phyloP scores from a whole-genome alignment of 2,888 invertebrate species.

The Abrostola triplasia region DNA sequence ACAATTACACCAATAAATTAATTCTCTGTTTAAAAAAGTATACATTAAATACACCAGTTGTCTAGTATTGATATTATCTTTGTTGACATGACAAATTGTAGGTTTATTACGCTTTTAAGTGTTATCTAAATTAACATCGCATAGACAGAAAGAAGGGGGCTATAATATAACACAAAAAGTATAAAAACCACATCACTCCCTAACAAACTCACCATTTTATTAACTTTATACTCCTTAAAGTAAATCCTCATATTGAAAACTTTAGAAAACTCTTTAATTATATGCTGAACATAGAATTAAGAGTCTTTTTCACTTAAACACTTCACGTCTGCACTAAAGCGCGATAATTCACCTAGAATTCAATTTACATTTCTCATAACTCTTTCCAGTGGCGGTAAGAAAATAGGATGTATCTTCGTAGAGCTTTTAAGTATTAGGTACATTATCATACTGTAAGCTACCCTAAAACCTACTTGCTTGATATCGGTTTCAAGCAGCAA shows the following conservation, averaged over 20 bases:
- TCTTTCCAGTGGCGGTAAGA: constrained; percentile 25
- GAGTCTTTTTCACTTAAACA: constrained; percentile 61
- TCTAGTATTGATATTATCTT: too few relatives aligned
- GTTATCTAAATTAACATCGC: too few relatives aligned
- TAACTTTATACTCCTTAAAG: constrained; percentile 81
- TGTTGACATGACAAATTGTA: too few relatives aligned
- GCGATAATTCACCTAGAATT: constrained; percentile 36
- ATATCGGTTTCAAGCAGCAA: too few relatives aligned
- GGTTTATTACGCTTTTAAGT: too few relatives aligned
- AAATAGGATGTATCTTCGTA: too few relatives aligned
- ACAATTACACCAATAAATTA: constrained; percentile 31
- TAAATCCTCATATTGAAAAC: constrained; percentile 79
- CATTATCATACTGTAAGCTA: too few relatives aligned
- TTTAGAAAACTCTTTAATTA: constrained; percentile 72
- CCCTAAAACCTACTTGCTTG: too few relatives aligned
- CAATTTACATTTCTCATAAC: constrained; percentile 34
- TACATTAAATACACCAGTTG: too few relatives aligned
- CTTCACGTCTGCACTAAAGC: constrained; percentile 27
- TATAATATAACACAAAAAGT: background rate
- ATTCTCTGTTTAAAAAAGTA: too few relatives aligned
- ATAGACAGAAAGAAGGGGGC: background rate
- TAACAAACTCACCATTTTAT: constrained; percentile 76
- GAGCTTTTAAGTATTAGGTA: too few relatives aligned
- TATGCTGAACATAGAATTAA: constrained; percentile 82
- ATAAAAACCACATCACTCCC: background rate